A percentile compares a stretch with the other conserved stretches of the same genome.
phyloP scores from a whole-genome alignment of 1,140 invertebrate species.

The Drosophila baimaii region DNA sequence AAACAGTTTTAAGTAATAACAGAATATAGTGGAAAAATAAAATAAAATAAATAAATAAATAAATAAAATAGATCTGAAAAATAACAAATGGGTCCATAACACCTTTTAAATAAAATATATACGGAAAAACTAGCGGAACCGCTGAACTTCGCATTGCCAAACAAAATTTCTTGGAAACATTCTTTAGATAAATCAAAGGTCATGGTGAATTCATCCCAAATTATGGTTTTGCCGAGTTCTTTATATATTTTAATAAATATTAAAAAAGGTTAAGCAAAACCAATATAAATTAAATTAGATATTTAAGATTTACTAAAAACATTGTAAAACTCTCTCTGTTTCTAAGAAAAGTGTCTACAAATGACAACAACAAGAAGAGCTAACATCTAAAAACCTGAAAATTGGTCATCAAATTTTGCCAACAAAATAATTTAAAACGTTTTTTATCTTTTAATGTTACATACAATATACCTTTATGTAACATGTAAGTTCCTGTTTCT shows the following conservation, averaged over 20 bases:
- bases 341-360: conserved; percentile 63
- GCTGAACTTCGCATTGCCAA: no score
- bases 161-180: no score
- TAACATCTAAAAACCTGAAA: conserved; percentile 55
- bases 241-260: neutral
- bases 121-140: no score
- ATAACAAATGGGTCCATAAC: neutral
- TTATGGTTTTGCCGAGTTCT: neutral
- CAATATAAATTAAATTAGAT: conserved; percentile 1
- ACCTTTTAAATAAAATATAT: no score
- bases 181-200: no score
- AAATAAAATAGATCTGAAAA: no score
- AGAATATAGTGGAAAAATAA: neutral
- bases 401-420: conserved; percentile 36
- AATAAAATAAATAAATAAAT: no score
- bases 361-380: conserved; percentile 83
- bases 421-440: conserved; percentile 18
- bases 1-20: neutral
- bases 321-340: conserved; percentile 32
- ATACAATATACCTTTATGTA: conserved; percentile 8
- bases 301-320: conserved; percentile 29
- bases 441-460: conserved; percentile 42
- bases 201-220: neutral
- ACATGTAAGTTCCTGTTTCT: conserved; percentile 23
- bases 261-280: neutral